Percentiles rank a stretch among this genome's conserved stretches.
Conservation (phyloP, 2,888 invertebrate species). For the Lycophotia porphyrea region DNA sequence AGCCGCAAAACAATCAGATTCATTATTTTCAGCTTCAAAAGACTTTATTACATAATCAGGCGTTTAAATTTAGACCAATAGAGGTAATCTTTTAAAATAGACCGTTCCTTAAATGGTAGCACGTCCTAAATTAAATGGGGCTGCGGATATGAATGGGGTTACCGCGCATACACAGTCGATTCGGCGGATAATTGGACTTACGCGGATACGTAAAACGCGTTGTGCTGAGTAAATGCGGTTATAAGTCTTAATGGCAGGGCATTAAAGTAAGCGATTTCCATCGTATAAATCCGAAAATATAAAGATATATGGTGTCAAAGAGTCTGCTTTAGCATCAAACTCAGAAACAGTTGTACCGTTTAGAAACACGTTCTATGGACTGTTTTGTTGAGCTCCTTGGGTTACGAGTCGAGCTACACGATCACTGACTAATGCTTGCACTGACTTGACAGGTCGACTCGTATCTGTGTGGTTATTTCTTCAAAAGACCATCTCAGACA, state of each 20-base stretch:
- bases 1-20: neutral
- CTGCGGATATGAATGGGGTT: conserved; percentile 65
- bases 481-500: too few species aligned
- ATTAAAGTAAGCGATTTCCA: conserved; percentile 27
- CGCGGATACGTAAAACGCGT: conserved; percentile 67
- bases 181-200: conserved; percentile 72
- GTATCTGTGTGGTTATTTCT: too few species aligned
- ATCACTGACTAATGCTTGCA: too few species aligned
- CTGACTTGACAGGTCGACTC: too few species aligned
- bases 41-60: conserved; percentile 15
- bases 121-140: conserved; percentile 52
- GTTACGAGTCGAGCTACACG: too few species aligned
- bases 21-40: conserved; percentile 9
- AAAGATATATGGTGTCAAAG: neutral
- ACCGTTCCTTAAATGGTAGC: conserved; percentile 34
- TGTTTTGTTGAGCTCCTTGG: too few species aligned
- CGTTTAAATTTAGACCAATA: conserved; percentile 21
- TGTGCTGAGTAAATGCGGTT: conserved; percentile 62
- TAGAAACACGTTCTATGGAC: neutral
- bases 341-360: neutral
- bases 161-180: conserved; percentile 63
- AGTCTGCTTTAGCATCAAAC: neutral
- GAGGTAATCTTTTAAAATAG: conserved; percentile 14
- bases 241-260: conserved; percentile 61
- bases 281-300: too few species aligned